A percentile compares a stretch with the other conserved stretches of the same genome.
These are phyloP conservation scores for Maniola hyperantus DNA, from an alignment of 2,888 invertebrate genomes.

Conservation along the genomic window DNA sequence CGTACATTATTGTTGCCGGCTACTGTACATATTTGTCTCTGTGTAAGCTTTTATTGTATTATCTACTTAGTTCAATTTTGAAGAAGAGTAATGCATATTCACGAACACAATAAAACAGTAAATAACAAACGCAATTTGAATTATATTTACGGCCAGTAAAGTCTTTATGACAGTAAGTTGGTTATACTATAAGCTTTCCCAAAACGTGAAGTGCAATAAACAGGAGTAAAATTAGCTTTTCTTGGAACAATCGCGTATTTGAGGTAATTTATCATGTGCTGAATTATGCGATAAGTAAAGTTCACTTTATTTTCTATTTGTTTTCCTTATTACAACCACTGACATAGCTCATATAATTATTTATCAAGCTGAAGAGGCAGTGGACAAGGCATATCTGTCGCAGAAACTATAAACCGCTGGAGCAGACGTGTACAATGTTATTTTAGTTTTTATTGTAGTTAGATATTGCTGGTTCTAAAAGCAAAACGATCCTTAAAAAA, in stretches of 20 bases:
- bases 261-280: conserved; percentile 23
- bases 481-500: not conserved
- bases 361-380: not conserved
- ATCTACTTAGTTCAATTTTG: not conserved
- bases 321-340: conserved; percentile 1
- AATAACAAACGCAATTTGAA: conserved; percentile 13
- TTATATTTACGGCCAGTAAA: conserved; percentile 15
- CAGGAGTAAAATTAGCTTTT: conserved; percentile 25
- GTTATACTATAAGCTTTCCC: conserved; percentile 18
- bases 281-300: conserved; percentile 13
- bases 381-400: not conserved
- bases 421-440: no score
- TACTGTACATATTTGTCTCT: no score
- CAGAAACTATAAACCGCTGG: no score
- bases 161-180: conserved; percentile 17
- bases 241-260: conserved; percentile 24
- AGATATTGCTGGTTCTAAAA: no score
- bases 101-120: conserved; percentile 12
- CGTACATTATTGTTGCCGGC: no score
- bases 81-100: not conserved
- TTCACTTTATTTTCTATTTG: conserved; percentile 7
- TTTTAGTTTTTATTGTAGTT: no score
- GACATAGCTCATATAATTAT: not conserved
- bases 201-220: conserved; percentile 22
- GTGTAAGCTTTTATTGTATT: no score